A percentile compares a stretch with the other conserved stretches of the same genome.
phyloP scores from a whole-genome alignment of 2,113 vertebrate genomes.

The Cyprinus carpio region DNA sequence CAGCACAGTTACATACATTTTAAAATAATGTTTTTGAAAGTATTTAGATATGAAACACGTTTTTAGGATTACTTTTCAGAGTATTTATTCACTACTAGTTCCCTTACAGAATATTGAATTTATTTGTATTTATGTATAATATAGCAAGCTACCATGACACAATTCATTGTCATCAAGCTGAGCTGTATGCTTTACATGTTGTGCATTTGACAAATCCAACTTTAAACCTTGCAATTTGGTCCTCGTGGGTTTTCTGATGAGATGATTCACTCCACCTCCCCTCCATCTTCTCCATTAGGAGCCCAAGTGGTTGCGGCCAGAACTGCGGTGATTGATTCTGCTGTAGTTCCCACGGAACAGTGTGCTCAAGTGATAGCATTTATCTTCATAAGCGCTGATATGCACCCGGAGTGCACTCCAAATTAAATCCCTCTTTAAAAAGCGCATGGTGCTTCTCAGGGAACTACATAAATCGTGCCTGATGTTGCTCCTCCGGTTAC shows the following conservation, averaged over 20 bases:
- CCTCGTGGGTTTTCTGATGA: slow-evolving; percentile 30
- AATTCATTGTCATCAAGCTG: neutral
- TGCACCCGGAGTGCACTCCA: slow-evolving; percentile 51
- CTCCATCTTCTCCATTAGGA: slow-evolving; percentile 51
- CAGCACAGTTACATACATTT: neutral
- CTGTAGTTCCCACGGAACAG: slow-evolving; percentile 64
- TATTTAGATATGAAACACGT: neutral
- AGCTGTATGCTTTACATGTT: neutral
- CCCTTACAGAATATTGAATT: neutral
- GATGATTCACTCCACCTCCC: slow-evolving; percentile 45
- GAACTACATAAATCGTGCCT: slow-evolving; percentile 52
- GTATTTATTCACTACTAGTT: neutral
- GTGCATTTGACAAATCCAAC: slow-evolving; percentile 16
- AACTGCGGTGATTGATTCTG: slow-evolving; percentile 78
- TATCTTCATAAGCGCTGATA: slow-evolving; percentile 72
- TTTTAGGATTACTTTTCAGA: neutral
- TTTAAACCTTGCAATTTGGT: slow-evolving; percentile 11
- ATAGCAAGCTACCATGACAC: neutral
- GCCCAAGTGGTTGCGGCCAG: slow-evolving; percentile 71
- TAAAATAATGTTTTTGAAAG: no score
- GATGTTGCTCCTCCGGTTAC: slow-evolving; percentile 43
- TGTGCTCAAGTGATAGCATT: slow-evolving; percentile 65
- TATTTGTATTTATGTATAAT: neutral
- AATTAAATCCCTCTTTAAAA: slow-evolving; percentile 52
- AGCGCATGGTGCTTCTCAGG: slow-evolving; percentile 34